Evolutionary conservation across 1,140 invertebrate species (phyloP), one percentile per base, ranked within the genome.

Genomic region (Apocrypta bakeri): DNA sequence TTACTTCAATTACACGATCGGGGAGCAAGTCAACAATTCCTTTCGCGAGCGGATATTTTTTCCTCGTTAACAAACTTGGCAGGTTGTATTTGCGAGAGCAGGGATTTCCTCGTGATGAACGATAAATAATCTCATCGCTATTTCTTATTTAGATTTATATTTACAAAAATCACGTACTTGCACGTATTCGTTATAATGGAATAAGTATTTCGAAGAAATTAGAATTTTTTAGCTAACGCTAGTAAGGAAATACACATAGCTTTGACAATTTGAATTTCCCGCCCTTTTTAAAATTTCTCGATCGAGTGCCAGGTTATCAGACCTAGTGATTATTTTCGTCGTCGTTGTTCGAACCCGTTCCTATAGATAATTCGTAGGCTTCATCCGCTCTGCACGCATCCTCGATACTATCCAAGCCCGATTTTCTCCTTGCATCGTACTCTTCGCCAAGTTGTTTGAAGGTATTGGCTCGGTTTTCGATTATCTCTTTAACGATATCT

Each of bases 401-500:
- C 8, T 64, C 71, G 27, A 72, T 6, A 24, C 31, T 73, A 11
- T 74, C 31, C 0, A 31, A 9, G 29, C 66, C 24, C 17, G 40
- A 37, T 48, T 64, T 88, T 74, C 84, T 88, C 1, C 81, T 77
- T 69, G 75, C 77, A 27, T 90, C 89, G 48, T 89, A 89, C 56
- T 92, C 90, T 76, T 90, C 92, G 27, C 92, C 90, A 31, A 94
- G 86, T 42, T 91, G 90, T 72, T 86, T 87, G 82, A 95, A 94
- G 61, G 94, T 92, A 85, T 94, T 93, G 0, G 94, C 95, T 74
- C 95, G 93, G 76, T 94, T 94, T 87, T 95, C 95, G 84, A 96
- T 92, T 80, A 96, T 96, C 87, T 96, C 95, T 84, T 93, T 93
- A 12, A 97, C 94, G 21, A 97, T 96, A 87, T 96, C 96, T 94